Evolutionary conservation across 2,888 invertebrate genomes (phyloP).

Genomic region (Zootermopsis nevadensis): DNA sequence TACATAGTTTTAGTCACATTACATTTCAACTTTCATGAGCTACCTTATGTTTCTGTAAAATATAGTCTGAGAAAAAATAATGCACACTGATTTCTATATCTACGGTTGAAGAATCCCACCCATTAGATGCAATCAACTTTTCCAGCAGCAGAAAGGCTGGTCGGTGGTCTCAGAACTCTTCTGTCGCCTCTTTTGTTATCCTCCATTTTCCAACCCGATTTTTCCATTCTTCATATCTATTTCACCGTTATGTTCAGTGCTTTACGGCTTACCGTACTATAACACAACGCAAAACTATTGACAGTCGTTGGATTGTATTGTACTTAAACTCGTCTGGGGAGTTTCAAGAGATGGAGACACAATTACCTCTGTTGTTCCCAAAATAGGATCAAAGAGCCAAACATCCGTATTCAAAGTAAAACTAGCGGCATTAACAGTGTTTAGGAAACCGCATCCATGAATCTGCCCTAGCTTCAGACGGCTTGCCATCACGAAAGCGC

Average conservation of each 20-base stretch:
- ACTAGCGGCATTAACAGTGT: constrained; percentile 12
- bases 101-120: no score
- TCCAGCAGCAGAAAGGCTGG: not conserved
- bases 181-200: not conserved
- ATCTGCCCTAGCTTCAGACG: not conserved
- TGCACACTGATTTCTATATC: no score
- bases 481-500: no score
- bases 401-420: constrained; percentile 1
- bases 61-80: no score
- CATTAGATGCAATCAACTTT: no score
- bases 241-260: not conserved
- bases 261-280: not conserved
- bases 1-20: not conserved
- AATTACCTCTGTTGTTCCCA: not conserved
- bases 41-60: no score
- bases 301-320: not conserved
- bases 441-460: not conserved
- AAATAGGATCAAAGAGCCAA: constrained; percentile 2
- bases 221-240: not conserved
- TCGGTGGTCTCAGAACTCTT: not conserved
- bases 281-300: no score
- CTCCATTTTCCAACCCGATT: not conserved
- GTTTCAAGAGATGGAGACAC: no score
- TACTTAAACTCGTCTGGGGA: not conserved
- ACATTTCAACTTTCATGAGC: no score